Evolutionary conservation across 2,888 invertebrate genomes (phyloP).

Genomic region (Sphaerophoria rueppellii): DNA sequence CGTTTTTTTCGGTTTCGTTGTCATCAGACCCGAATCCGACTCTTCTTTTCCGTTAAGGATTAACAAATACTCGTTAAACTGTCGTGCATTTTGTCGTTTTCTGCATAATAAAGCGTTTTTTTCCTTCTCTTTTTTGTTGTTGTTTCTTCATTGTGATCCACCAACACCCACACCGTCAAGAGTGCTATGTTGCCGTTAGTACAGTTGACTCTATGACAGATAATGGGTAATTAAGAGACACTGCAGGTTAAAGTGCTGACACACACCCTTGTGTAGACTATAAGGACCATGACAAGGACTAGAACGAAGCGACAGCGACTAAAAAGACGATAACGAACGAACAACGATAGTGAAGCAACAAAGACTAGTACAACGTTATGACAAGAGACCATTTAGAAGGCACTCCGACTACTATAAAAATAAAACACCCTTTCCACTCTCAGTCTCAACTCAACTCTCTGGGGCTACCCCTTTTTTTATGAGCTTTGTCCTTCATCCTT

Average conservation of each 20-base stretch:
- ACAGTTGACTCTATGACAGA: conserved; percentile 73
- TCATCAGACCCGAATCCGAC: background rate
- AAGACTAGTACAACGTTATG: conserved; percentile 45
- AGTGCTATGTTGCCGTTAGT: conserved; percentile 47
- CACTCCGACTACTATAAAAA: background rate
- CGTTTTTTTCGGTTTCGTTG: background rate
- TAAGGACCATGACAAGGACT: conserved; percentile 45
- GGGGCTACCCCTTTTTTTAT: conserved; percentile 39
- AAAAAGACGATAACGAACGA: background rate
- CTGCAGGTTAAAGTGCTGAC: conserved; percentile 73
- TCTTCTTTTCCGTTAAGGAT: conserved; percentile 47
- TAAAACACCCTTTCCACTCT: conserved; percentile 13
- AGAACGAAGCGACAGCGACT: background rate
- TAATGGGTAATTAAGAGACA: too few species aligned
- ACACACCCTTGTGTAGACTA: conserved; percentile 69
- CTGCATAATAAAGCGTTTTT: background rate
- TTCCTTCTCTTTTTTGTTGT: conserved; percentile 19
- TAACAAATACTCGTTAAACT: conserved; percentile 67
- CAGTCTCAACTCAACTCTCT: background rate
- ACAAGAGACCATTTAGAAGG: conserved; percentile 51
- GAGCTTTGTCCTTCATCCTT: conserved; percentile 28
- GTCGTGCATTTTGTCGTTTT: conserved; percentile 65
- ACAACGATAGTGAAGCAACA: background rate
- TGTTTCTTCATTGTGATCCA: conserved; percentile 19
- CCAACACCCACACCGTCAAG: conserved; percentile 5